Evolutionary conservation across 1,140 invertebrate genomes (phyloP).

Genomic region (Cydia pomonella): DNA sequence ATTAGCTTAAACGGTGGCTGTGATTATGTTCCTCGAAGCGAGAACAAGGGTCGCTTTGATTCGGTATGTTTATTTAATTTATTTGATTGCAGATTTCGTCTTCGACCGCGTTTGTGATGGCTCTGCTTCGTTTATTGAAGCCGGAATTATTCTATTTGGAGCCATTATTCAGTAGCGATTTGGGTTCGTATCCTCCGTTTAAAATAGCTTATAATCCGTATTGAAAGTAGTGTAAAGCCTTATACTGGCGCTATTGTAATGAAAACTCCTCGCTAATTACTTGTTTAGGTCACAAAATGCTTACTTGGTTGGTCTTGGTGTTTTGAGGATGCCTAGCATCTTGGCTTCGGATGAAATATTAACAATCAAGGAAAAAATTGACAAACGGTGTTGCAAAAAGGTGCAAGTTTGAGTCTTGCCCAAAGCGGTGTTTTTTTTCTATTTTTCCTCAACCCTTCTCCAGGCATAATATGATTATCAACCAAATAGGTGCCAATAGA

Average conservation of each 20-base stretch:
- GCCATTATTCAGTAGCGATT: constrained; percentile 49
- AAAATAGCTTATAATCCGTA: neutral
- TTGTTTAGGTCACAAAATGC: too few species aligned
- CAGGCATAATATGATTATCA: too few species aligned
- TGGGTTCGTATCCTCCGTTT: constrained; percentile 44
- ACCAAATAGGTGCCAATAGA: too few species aligned
- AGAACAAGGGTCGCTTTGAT: constrained; percentile 9
- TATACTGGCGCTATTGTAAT: neutral
- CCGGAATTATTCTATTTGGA: constrained; percentile 65
- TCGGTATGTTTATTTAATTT: constrained; percentile 28
- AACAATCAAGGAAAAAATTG: too few species aligned
- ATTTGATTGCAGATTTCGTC: constrained; percentile 61
- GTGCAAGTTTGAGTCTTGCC: too few species aligned
- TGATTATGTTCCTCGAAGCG: neutral
- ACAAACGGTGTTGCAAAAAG: too few species aligned
- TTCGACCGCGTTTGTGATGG: constrained; percentile 63
- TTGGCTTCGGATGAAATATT: too few species aligned
- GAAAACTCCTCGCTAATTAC: neutral
- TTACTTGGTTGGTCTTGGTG: too few species aligned
- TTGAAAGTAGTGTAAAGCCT: neutral
- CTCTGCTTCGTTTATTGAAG: constrained; percentile 58
- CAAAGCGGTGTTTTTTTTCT: too few species aligned
- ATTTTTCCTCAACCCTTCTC: too few species aligned
- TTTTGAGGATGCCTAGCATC: too few species aligned
- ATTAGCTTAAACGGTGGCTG: constrained; percentile 16